Evolutionary conservation across 2,797 vertebrate genomes (phyloP), one percentile per base, ranked within the genome.

Genomic region (Schizopygopsis malacanthus): DNA sequence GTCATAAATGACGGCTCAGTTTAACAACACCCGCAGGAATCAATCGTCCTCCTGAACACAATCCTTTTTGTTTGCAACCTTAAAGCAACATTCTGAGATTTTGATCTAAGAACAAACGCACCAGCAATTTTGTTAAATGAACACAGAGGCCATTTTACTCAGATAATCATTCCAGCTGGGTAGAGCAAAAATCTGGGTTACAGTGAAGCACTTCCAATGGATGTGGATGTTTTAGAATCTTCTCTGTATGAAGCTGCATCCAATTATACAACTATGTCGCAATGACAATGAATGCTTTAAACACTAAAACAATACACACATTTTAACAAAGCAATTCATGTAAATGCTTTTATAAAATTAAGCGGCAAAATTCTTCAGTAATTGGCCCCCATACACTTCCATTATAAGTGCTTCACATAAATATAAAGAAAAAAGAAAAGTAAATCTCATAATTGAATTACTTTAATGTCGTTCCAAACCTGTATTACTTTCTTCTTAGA

Each of bases 1-100:
- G 76, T 56, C 82, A 67, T 22, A 73, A 78, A 39, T 63, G 47
- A 82, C 50, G 20, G 20, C n/a, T 83, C 37, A 85, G 41, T 82
- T 86, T 84, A 84, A 50, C 76, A 78, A 82, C 67, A 63, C 25
- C 75, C 28, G 4, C 11, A 82, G 59, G 56, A 69, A 28, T 41
- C 50, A 28, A 39, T 43, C n/a, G 15, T 50, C 22, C 70, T 83
- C 79, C 52, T 12, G 33, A 86, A 72, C 25, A 67, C 59, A 85
- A 22, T 41, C 16, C 9, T 37, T 75, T 83, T 28, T 72, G 28
- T 63, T 76, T 39, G 9, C 56, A 76, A 63, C 25, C 28, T 45
- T 50, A 2, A 8, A 25, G 41, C 41, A 63, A 75, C n/a, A 6
- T 56, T 59, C n/a, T n/a, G 54, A 47, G 81, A 47, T 63, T 28